Evolutionary conservation across 2,113 vertebrate species (phyloP), one percentile per base, ranked within the genome.

Genomic region (Archocentrus centrarchus): DNA sequence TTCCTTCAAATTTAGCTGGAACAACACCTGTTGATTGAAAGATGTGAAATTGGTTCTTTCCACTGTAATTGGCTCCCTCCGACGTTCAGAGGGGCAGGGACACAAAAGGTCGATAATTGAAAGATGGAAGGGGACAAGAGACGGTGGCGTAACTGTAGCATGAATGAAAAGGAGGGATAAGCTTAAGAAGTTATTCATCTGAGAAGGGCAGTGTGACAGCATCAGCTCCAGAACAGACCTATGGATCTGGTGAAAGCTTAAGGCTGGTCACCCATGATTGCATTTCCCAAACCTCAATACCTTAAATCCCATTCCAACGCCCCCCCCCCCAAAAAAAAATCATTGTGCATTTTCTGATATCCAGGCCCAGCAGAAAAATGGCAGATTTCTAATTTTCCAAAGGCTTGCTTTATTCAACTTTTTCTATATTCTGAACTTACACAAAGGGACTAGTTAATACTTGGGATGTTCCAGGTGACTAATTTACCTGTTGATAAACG

Each of bases 11-110:
- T 75, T 76, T 59, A 47, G 44, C 68, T 2, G 70, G 7, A 73
- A 81, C 75, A 88, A 47, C 90, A 93, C 90, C 89, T 94, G 92
- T 92, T 91, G 90, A 93, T 90, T 86, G 86, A 88, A 85, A 76
- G 37, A 81, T 64, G 82, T 59, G 66, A n/a, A 77, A 82, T 79
- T 11, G 14, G 44, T 17, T 24, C 11, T 17, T n/a, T 39, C 13
- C 53, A 6, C 30, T 78, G 75, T 93, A 93, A 95, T 92, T 93
- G 92, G 90, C 55, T 83, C 8, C 57, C 80, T 87, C 64, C 61
- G 35, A 75, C 24, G 82, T 62, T 82, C 59, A 47, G 47, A 75
- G 53, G 53, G 35, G 75, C 11, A 62, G 24, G 66, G 44, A 82
- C 68, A 55, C 15, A 37, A 75, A 87, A 75, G 27, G 81, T 66